Conservation (phyloP, 2,888 invertebrate genomes). For the Drosophila mimetica region DNA sequence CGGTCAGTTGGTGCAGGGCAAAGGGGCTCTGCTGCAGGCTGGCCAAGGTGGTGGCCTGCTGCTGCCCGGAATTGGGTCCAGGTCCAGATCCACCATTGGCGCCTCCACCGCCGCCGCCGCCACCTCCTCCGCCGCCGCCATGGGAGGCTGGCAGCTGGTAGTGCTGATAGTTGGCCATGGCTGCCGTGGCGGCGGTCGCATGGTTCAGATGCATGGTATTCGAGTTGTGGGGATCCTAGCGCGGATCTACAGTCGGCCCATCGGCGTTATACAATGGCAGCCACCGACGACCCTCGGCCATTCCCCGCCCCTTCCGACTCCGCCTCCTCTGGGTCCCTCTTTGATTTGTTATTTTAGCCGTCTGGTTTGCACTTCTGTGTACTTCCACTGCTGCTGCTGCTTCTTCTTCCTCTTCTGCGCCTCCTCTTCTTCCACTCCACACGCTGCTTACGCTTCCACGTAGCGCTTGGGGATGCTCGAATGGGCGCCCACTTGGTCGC, state of each 20-base stretch:
- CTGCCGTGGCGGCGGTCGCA: slow-evolving; percentile 79
- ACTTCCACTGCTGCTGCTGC: slow-evolving; percentile 42
- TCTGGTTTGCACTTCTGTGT: slow-evolving; percentile 61
- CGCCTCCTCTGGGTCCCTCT: slow-evolving; percentile 39
- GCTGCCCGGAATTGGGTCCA: slow-evolving; percentile 64
- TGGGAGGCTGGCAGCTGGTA: slow-evolving; percentile 78
- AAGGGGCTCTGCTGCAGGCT: slow-evolving; percentile 80
- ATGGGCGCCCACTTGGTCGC: slow-evolving; percentile 46
- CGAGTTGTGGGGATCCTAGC: slow-evolving; percentile 62
- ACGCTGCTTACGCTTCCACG: slow-evolving; percentile 65
- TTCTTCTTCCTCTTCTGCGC: slow-evolving; percentile 20
- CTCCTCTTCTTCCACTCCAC: slow-evolving; percentile 40
- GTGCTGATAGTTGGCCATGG: slow-evolving; percentile 82
- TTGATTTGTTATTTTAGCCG: slow-evolving; percentile 78
- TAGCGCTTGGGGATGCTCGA: slow-evolving; percentile 51
- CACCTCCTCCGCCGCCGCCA: slow-evolving; percentile 60
- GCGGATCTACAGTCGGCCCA: slow-evolving; percentile 49
- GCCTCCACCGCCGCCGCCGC: slow-evolving; percentile 47
- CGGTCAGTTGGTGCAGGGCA: slow-evolving; percentile 80
- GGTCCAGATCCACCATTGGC: slow-evolving; percentile 56
- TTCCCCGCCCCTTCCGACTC: slow-evolving; percentile 32
- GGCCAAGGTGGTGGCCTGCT: slow-evolving; percentile 79
- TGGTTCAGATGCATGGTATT: slow-evolving; percentile 81
- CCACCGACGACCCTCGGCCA: slow-evolving; percentile 25
- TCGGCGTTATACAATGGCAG: slow-evolving; percentile 44